Conservation (phyloP, 2,113 vertebrate species). For the Poecile atricapillus region DNA sequence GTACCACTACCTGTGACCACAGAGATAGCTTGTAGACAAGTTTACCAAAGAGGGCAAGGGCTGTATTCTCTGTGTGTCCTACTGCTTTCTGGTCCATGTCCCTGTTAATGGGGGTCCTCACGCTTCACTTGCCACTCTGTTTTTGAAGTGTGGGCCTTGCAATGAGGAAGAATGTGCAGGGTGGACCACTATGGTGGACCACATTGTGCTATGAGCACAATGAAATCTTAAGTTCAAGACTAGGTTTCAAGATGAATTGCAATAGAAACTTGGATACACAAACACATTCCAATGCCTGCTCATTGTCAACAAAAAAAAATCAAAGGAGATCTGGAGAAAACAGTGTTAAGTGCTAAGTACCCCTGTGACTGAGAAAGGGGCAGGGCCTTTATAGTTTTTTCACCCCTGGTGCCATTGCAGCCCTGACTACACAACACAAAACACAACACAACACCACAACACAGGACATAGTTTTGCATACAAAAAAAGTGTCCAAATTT, state of each 20-base stretch:
- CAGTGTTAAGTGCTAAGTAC: background rate
- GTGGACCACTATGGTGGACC: background rate
- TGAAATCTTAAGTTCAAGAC: background rate
- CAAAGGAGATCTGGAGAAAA: background rate
- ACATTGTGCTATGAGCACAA: background rate
- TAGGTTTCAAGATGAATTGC: background rate
- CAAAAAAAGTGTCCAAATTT: background rate
- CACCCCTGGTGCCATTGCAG: background rate
- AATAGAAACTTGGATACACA: background rate
- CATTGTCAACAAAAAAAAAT: background rate
- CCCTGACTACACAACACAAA: background rate
- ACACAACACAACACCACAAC: background rate
- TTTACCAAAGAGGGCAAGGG: background rate
- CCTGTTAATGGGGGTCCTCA: background rate
- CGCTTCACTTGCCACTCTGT: background rate
- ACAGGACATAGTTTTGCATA: background rate
- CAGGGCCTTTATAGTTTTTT: background rate
- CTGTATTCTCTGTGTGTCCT: background rate
- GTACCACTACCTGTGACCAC: background rate
- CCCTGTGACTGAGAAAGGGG: background rate
- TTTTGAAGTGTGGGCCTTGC: background rate
- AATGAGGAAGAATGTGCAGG: background rate
- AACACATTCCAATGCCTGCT: background rate
- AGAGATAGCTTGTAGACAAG: background rate
- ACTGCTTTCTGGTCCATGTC: background rate